phyloP scores from a whole-genome alignment of 2,797 vertebrate genomes.

The Rhinoraja longicauda region DNA sequence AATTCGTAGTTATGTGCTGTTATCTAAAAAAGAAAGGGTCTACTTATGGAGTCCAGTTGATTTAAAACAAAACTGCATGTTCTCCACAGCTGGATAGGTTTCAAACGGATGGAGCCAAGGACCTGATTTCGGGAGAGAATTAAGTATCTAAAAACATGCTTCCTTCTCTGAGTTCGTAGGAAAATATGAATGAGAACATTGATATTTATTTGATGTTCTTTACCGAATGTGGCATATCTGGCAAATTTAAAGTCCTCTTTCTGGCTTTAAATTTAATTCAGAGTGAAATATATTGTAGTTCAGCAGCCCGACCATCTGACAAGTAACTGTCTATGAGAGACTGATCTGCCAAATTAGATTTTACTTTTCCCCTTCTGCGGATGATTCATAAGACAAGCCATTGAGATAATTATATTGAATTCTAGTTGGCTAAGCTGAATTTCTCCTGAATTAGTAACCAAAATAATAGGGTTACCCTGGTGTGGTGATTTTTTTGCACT shows the following conservation, averaged over 20 bases:
- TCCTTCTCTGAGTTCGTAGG: background rate
- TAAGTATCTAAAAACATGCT: background rate
- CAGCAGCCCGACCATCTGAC: background rate
- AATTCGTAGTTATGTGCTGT: too few species aligned
- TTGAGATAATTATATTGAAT: constrained; percentile 22
- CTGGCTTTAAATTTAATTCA: background rate
- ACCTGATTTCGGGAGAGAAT: background rate
- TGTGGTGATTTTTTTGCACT: background rate
- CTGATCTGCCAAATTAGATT: constrained; percentile 26
- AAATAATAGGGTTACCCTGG: background rate
- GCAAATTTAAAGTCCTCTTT: constrained; percentile 3
- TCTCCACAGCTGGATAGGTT: constrained; percentile 8
- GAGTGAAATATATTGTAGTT: background rate
- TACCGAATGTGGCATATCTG: background rate
- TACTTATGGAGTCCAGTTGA: background rate
- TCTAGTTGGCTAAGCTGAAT: background rate
- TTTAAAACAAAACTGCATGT: background rate
- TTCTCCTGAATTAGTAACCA: background rate
- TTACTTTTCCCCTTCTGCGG: background rate
- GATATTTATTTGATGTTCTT: constrained; percentile 11
- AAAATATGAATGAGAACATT: constrained; percentile 10
- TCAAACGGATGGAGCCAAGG: constrained; percentile 5
- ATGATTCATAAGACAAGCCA: background rate
- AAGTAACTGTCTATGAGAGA: background rate
- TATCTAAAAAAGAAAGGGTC: too few species aligned